Conservation (phyloP, 2,888 invertebrate species). For the Aphelenchoides bicaudatus region DNA sequence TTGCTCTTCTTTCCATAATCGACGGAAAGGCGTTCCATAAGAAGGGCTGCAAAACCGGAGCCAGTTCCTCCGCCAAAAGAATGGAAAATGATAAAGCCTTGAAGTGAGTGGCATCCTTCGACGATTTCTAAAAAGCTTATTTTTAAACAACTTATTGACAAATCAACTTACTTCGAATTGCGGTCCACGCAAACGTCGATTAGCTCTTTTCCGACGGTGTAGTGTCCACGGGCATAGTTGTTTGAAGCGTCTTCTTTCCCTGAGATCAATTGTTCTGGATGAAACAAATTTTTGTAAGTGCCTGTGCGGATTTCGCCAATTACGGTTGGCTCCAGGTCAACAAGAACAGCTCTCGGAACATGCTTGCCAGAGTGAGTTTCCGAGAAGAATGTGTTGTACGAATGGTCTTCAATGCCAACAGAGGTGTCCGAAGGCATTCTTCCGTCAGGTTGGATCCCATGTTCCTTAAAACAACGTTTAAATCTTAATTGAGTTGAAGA, state of each 20-base stretch:
- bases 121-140: constrained; percentile 61
- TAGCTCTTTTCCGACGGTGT: constrained; percentile 69
- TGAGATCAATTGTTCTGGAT: constrained; percentile 92
- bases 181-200: constrained; percentile 69
- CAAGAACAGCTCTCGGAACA: constrained; percentile 87
- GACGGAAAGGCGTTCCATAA: constrained; percentile 78
- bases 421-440: constrained; percentile 23
- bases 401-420: constrained; percentile 70
- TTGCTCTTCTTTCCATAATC: constrained; percentile 84
- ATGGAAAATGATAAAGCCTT: constrained; percentile 82
- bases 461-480: no score
- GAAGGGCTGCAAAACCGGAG: constrained; percentile 75
- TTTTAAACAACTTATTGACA: constrained; percentile 22
- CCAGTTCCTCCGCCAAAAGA: constrained; percentile 85
- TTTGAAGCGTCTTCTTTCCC: constrained; percentile 67
- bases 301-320: constrained; percentile 62
- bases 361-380: constrained; percentile 83
- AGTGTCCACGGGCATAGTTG: constrained; percentile 56
- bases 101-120: constrained; percentile 75
- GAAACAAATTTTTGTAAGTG: constrained; percentile 77
- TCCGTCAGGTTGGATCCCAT: not conserved
- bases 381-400: constrained; percentile 75
- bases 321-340: constrained; percentile 83
- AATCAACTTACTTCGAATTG: constrained; percentile 20
- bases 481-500: no score